Base-by-base conservation (phyloP, 2,113 vertebrate species). In the Chelonoidis abingdonii region DNA sequence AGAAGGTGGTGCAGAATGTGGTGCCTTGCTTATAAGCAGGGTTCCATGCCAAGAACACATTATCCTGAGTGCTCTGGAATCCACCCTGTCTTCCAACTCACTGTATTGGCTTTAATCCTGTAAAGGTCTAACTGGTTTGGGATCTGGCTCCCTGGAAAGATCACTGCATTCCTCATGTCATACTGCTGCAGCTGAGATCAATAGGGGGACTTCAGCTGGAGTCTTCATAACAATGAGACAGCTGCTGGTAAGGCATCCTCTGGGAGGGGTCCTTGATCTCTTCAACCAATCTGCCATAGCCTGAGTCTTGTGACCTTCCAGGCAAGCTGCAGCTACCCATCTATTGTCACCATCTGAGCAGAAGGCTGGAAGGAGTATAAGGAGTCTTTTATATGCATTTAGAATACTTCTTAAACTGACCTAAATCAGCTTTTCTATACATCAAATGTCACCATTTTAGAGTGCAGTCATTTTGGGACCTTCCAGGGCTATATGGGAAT, bases 381-480 rank as follows among this genome's bases (percentile, higher is more conserved):
- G 19, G 65, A 38, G 5, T 44, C 13, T 47, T 27, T 78, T 78
- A 47, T 25, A 47, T 25, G 41, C 24, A 16, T 47, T 47, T 47
- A 78, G 25, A 78, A 78, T 24, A 47, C 75, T 78, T 29, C 24
- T 44, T 29, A 78, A 78, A 47, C n/a, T 4, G 19, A 44, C 31
- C 54, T 7, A n/a, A 87, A 92, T 94, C 90, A 96, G 72, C 11
- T 91, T 65, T 91, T 57, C 85, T 88, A 90, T 72, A 83, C 56
- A 80, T 38, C 93, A 94, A 96, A 93, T 86, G 91, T 57, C 29
- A 38, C n/a, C 83, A 41, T 41, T 95, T 87, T 53, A 83, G 29
- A 90, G 72, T 86, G 52, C 35, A 84, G 53, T 8, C 52, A 49
- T 6, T 80, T 80, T 50, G 79, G 90, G 93, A 94, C 89, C 92